Conservation (phyloP, 1,140 invertebrate species). For the Nasonia giraulti region DNA sequence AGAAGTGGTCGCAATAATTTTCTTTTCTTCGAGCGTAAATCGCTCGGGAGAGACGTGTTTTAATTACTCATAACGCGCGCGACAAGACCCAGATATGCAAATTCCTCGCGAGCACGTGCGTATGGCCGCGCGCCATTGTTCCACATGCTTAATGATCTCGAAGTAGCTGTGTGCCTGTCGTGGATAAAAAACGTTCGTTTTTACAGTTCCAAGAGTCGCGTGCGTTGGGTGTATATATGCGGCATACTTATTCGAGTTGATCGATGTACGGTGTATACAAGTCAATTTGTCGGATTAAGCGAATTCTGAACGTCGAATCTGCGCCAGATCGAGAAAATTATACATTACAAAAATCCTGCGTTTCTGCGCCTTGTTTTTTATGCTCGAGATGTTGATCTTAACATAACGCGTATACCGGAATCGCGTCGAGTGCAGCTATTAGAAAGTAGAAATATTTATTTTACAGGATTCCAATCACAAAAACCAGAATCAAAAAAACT, state of each 20-base stretch:
- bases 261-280: background rate
- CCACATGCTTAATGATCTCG: background rate
- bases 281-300: too few relatives aligned
- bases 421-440: background rate
- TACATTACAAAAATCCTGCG: background rate
- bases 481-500: background rate
- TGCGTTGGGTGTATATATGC: background rate
- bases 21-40: conserved; percentile 30
- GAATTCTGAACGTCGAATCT: too few relatives aligned
- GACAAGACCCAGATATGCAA: conserved; percentile 45
- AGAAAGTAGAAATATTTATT: background rate
- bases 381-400: too few relatives aligned
- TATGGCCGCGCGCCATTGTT: conserved; percentile 18
- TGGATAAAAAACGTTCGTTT: background rate
- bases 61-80: conserved; percentile 34
- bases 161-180: too few relatives aligned
- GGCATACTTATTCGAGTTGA: background rate
- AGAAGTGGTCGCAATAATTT: conserved; percentile 11
- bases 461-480: background rate
- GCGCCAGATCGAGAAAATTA: too few relatives aligned
- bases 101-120: conserved; percentile 33
- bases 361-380: too few relatives aligned
- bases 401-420: too few relatives aligned
- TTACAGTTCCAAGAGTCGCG: background rate
- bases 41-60: background rate